Percentiles rank a stretch among this genome's conserved stretches.
Evolutionary conservation across 2,113 vertebrate genomes (phyloP).

Genomic region (Callocephalon fimbriatum): DNA sequence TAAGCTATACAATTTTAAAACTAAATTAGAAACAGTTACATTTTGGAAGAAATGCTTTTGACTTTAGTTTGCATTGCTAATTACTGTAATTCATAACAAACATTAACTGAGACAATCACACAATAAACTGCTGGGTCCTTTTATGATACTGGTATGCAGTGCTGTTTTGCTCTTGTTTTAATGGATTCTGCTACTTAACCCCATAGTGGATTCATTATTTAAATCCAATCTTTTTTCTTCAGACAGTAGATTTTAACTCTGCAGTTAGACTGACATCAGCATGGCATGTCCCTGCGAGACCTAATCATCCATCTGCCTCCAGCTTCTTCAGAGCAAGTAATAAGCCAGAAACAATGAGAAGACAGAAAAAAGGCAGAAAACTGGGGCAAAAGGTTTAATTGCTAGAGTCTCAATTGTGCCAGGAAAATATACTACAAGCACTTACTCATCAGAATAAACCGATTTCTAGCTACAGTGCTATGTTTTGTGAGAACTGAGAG

Average conservation of each 20-base stretch:
- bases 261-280: neutral
- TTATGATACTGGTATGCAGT: neutral
- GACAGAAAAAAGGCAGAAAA: conserved; percentile 10
- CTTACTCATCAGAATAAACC: conserved; percentile 43
- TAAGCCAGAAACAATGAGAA: neutral
- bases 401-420: neutral
- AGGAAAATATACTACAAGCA: neutral
- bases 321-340: neutral
- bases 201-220: neutral
- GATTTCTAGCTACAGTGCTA: neutral
- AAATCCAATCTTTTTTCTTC: neutral
- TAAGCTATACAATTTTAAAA: neutral
- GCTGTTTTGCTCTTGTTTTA: neutral
- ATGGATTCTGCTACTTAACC: neutral
- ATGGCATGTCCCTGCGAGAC: neutral
- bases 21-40: neutral
- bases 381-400: conserved; percentile 43
- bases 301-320: neutral
- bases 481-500: neutral
- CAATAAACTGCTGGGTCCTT: neutral
- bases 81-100: neutral
- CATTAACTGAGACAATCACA: neutral
- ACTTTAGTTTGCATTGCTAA: neutral
- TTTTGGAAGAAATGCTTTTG: neutral
- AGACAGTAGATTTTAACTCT: neutral